Evolutionary conservation across 2,888 invertebrate genomes (phyloP).

Genomic region (Patella ulyssiponensis): DNA sequence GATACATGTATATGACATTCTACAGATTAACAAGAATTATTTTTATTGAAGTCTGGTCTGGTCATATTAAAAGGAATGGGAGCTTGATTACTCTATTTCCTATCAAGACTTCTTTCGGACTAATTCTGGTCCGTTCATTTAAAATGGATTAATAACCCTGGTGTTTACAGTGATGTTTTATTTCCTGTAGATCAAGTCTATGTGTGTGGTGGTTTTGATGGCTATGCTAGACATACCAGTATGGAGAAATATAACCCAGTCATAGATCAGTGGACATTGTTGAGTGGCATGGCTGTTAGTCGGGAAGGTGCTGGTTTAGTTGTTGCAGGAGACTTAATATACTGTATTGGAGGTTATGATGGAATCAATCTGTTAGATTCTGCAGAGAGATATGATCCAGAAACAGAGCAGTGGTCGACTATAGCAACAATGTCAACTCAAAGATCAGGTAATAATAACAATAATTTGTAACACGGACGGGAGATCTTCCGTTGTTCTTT

Average conservation of each 20-base stretch:
- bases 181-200: constrained; percentile 63
- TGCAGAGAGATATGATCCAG: constrained; percentile 67
- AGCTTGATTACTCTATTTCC: too few relatives aligned
- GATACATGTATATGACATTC: too few relatives aligned
- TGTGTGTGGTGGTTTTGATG: constrained; percentile 72
- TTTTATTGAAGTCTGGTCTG: too few relatives aligned
- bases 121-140: too few relatives aligned
- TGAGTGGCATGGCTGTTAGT: constrained; percentile 63
- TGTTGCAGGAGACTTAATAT: constrained; percentile 67
- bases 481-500: too few relatives aligned
- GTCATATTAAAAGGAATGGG: too few relatives aligned
- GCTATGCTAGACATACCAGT: constrained; percentile 66
- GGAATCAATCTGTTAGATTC: constrained; percentile 69
- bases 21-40: too few relatives aligned
- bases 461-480: too few relatives aligned
- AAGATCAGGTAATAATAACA: constrained; percentile 60
- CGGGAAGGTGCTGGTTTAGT: constrained; percentile 71
- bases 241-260: constrained; percentile 69
- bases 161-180: too few relatives aligned
- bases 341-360: constrained; percentile 71
- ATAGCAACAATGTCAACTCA: constrained; percentile 68
- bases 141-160: too few relatives aligned
- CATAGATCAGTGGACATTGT: constrained; percentile 65
- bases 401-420: constrained; percentile 60
- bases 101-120: too few relatives aligned